These are phyloP conservation scores for Embiotoca jacksoni DNA, from an alignment of 2,113 vertebrate species.

Conservation along the genomic window DNA sequence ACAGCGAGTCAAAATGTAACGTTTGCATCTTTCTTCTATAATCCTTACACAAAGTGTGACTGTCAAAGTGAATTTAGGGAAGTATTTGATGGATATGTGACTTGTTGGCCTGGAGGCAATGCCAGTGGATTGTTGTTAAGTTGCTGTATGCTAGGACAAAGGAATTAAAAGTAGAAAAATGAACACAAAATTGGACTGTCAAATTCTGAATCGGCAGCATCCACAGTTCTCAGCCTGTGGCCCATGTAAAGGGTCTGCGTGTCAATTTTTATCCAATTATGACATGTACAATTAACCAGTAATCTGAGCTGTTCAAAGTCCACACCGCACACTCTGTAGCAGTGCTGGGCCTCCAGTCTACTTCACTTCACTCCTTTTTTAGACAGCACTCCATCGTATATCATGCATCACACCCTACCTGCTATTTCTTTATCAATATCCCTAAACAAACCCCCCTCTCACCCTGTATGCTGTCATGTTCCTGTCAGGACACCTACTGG, in stretches of 20 bases:
- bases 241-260: no score
- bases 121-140: slow-evolving; percentile 28
- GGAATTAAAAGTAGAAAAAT: neutral
- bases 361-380: no score
- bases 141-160: slow-evolving; percentile 12
- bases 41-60: slow-evolving; percentile 40
- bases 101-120: slow-evolving; percentile 26
- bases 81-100: slow-evolving; percentile 11
- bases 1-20: slow-evolving; percentile 34
- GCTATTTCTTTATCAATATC: slow-evolving; percentile 27
- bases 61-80: slow-evolving; percentile 51
- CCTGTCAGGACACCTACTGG: slow-evolving; percentile 22
- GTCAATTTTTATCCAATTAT: no score
- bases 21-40: slow-evolving; percentile 35
- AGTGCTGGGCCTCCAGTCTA: no score
- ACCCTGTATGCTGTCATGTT: slow-evolving; percentile 25
- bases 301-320: no score
- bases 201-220: neutral
- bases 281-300: no score
- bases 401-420: slow-evolving; percentile 46
- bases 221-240: no score
- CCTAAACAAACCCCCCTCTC: slow-evolving; percentile 17
- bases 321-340: no score
- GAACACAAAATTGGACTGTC: neutral
- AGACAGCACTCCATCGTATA: slow-evolving; percentile 35